Conservation (phyloP, 2,113 vertebrate species). For the Porphyrio hochstetteri region DNA sequence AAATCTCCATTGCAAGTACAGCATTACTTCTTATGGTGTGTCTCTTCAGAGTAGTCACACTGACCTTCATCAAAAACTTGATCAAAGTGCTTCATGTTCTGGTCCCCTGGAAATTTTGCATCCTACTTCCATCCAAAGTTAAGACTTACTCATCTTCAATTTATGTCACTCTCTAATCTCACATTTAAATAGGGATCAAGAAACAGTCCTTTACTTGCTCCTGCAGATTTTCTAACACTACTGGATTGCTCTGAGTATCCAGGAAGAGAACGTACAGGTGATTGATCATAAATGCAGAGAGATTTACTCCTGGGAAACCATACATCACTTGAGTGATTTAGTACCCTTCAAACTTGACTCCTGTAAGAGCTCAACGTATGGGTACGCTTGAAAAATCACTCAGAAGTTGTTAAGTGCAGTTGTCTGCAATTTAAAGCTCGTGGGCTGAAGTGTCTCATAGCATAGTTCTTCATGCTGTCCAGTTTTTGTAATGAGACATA, state of each 20-base stretch:
- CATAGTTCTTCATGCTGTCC: neutral
- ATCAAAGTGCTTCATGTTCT: neutral
- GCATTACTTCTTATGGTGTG: neutral
- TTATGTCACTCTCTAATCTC: neutral
- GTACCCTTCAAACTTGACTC: neutral
- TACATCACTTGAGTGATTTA: neutral
- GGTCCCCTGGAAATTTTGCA: neutral
- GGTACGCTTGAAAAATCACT: neutral
- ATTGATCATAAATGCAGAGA: neutral
- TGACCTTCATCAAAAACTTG: neutral
- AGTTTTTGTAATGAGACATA: neutral
- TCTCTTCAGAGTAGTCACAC: neutral
- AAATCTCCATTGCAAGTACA: neutral
- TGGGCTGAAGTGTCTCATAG: neutral
- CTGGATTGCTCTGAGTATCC: neutral
- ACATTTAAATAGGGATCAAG: neutral
- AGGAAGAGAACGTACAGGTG: neutral
- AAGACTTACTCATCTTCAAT: neutral
- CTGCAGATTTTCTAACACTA: neutral
- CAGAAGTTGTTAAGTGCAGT: neutral
- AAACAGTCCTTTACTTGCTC: neutral
- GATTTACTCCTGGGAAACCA: neutral
- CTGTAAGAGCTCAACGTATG: neutral
- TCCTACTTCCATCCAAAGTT: neutral
- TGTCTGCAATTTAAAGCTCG: neutral